Conservation (phyloP, 2,797 vertebrate species). For the Lates japonicus region DNA sequence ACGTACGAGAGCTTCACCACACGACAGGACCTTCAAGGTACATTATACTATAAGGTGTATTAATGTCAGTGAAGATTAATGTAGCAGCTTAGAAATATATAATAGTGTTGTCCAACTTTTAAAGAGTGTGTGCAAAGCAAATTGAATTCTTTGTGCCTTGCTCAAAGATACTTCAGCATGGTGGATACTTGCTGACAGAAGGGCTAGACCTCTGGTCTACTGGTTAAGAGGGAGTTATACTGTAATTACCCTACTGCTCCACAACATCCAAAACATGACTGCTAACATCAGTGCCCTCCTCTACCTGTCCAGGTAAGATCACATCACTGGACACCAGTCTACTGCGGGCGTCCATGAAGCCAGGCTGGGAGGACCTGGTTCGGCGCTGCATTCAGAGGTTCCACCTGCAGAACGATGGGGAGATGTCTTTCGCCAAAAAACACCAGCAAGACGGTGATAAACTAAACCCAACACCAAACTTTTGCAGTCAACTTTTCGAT, state of each 20-base stretch:
- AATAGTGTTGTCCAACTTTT: background rate
- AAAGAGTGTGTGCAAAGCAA: background rate
- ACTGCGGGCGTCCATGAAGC: conserved; percentile 95
- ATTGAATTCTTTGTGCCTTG: no score
- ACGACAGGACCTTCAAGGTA: conserved; percentile 95
- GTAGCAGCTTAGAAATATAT: background rate
- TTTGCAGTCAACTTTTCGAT: background rate
- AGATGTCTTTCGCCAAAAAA: conserved; percentile 94
- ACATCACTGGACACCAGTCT: conserved; percentile 96
- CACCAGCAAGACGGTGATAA: conserved; percentile 95
- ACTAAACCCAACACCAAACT: background rate
- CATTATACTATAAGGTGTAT: background rate
- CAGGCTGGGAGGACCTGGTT: conserved; percentile 98
- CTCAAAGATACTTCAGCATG: no score
- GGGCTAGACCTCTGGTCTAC: background rate
- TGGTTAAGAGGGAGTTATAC: background rate
- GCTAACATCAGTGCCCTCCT: background rate
- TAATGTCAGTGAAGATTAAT: background rate
- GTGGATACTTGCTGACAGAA: no score
- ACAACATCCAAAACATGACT: background rate
- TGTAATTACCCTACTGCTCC: background rate
- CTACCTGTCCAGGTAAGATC: conserved; percentile 90
- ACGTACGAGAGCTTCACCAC: conserved; percentile 96
- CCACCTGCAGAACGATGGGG: conserved; percentile 94
- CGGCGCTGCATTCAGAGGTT: conserved; percentile 97